Base-by-base conservation (phyloP, 2,113 vertebrate genomes). In the Bettongia penicillata region DNA sequence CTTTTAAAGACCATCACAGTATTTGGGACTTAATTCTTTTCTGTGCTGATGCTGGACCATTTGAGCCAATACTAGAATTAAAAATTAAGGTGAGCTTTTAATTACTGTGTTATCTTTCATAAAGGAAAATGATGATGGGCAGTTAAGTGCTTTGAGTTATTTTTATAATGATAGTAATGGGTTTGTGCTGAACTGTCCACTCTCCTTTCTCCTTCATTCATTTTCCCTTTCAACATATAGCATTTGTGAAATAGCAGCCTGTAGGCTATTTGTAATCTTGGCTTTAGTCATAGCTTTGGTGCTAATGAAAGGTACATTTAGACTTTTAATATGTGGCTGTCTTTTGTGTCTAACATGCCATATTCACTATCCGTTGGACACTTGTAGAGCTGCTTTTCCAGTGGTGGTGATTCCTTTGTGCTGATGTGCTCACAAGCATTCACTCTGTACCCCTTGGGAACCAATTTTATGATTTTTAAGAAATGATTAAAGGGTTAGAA, bases 11-110 rank as follows among this genome's bases (percentile, higher is more conserved):
- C 92, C 52, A 84, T 43, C n/a, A 84, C 68, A 48, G 12, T 84
- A 8, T 94, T 93, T 57, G 10, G 52, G 90, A 97, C 23, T 91
- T 47, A 51, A 49, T 43, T 37, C 89, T 95, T 93, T 55, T 50
- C 28, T 95, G 48, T 93, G 68, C 37, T 92, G 43, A 50, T 90
- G 25, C 77, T 57, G 47, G 53, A 53, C 37, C 52, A 90, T 4
- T 94, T 5, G 6, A 93, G 90, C 51, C 61, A 51, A 28, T 89
- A 3, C 43, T 77, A n/a, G 68, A 77, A 84, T n/a, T 84, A 84
- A 84, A 84, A 84, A 84, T 84, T 43, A 84, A 84, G 68, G n/a
- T 84, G 68, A 84, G 19, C 68, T 84, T 84, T 84, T 84, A 23
- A 84, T 84, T 5, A 84, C 43, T 84, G 68, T 77, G 61, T 84